Evolutionary conservation across 1,140 invertebrate species (phyloP).

Genomic region (Anadara kagoshimensis): DNA sequence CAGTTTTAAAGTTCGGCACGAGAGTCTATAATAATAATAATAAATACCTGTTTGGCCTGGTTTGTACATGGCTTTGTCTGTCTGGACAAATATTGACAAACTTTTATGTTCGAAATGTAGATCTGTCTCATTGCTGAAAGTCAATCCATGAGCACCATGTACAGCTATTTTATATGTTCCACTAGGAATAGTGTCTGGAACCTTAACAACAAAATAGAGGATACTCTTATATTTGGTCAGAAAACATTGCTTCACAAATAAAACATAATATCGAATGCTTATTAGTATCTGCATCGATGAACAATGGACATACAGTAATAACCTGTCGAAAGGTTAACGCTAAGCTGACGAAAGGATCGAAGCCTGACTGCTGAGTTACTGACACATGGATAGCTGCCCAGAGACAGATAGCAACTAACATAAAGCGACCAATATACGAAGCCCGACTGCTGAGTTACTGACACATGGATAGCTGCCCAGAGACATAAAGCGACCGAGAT

Average conservation of each 20-base stretch:
- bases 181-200: slow-evolving; percentile 43
- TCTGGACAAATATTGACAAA: slow-evolving; percentile 64
- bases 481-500: no score
- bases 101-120: slow-evolving; percentile 53
- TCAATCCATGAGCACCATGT: slow-evolving; percentile 45
- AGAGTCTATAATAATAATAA: no score
- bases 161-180: slow-evolving; percentile 56
- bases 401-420: no score
- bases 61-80: slow-evolving; percentile 70
- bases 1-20: no score
- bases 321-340: background rate
- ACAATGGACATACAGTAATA: background rate
- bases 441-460: background rate
- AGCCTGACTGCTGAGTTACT: background rate
- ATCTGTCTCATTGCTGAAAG: slow-evolving; percentile 50
- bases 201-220: slow-evolving; percentile 32
- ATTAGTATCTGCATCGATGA: background rate
- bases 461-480: no score
- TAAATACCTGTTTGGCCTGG: slow-evolving; percentile 64
- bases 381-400: no score
- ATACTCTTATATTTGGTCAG: background rate
- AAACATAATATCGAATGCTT: no score
- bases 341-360: background rate
- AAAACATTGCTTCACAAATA: background rate
- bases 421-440: no score